Evolutionary conservation across 92 coral and sea anemone species (phyloP), one percentile per base, ranked within the genome.

Genomic region (Zoanthus sociatus): DNA sequence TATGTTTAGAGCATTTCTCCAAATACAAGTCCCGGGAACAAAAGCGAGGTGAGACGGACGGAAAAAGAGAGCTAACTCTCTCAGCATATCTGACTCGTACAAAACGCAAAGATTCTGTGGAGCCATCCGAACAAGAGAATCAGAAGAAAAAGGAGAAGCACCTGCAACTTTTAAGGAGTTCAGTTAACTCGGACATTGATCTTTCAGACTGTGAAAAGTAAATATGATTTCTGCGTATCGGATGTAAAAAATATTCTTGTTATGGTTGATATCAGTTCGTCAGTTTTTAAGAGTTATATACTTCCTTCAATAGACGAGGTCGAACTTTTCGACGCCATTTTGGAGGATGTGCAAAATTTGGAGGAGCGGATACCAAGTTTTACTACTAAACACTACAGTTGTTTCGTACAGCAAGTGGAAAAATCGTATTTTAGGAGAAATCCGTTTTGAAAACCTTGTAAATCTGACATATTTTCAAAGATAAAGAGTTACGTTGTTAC

Each of bases 151-250:
- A 86, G 14, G 84, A 55, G 63, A 86, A 77, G 63, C 45, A 45
- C 17, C 78, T 3, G 54, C 20, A 86, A 82, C 77, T 54, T 31
- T 13, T 6, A 74, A 20, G 26, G 68, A 16, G 68, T 17, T 61
- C 68, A 78, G 67, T 90, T 54, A 90, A 90, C 83, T 86, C 90
- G 54, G 87, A 86, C 86, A 86, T 90, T 79, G 83, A 90, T 73
- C 53, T 20, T 71, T 90, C 90, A 20, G 87, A 90, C 73, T 86
- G 86, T 86, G 90, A 86, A 90, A 78, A 69, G 90, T 90, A 90
- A 90, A 76, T 86, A 90, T 71, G 5, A 61, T 61, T 61, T 61
- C 26, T 61, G 51, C 44, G 21, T 89, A 47, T 33, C 71, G 63
- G 83, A 58, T 83, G 79, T 71, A 84, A 84, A 84, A 10, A 21